Conservation (phyloP, 2,888 invertebrate genomes). For the Salticus scenicus region DNA sequence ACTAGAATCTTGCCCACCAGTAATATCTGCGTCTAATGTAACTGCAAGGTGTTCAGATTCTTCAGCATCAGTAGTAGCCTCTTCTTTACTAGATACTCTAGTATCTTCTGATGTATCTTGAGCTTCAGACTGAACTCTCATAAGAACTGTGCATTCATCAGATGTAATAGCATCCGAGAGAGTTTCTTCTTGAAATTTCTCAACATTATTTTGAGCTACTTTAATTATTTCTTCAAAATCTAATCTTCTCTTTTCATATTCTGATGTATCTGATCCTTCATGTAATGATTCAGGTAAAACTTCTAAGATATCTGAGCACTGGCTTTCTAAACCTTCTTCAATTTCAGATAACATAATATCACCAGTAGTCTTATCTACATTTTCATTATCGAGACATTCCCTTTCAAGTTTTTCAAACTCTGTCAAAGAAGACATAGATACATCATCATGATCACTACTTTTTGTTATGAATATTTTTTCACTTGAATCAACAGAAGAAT, state of each 20-base stretch:
- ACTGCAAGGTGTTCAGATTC: conserved; percentile 48
- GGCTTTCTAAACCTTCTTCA: conserved; percentile 77
- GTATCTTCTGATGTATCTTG: conserved; percentile 53
- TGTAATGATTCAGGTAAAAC: conserved; percentile 45
- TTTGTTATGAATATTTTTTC: conserved; percentile 55
- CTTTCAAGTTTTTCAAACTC: conserved; percentile 95
- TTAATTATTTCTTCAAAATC: conserved; percentile 83
- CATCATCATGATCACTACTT: conserved; percentile 91
- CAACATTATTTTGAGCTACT: conserved; percentile 82
- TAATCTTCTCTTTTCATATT: conserved; percentile 82
- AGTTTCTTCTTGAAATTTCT: conserved; percentile 77
- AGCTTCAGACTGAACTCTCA: conserved; percentile 37
- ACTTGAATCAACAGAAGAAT: conserved; percentile 61
- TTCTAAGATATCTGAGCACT: conserved; percentile 77
- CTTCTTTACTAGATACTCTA: conserved; percentile 77
- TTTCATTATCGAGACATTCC: conserved; percentile 88
- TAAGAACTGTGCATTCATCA: conserved; percentile 57
- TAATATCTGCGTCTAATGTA: conserved; percentile 36
- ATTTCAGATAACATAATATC: conserved; percentile 81
- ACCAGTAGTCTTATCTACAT: conserved; percentile 81
- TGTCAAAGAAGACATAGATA: conserved; percentile 93
- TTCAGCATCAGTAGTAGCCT: conserved; percentile 64
- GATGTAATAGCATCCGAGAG: conserved; percentile 50
- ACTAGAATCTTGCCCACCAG: conserved; percentile 61
- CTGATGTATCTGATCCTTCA: conserved; percentile 78